Conservation (phyloP, 1,140 invertebrate species). For the Drosophila ananassae region DNA sequence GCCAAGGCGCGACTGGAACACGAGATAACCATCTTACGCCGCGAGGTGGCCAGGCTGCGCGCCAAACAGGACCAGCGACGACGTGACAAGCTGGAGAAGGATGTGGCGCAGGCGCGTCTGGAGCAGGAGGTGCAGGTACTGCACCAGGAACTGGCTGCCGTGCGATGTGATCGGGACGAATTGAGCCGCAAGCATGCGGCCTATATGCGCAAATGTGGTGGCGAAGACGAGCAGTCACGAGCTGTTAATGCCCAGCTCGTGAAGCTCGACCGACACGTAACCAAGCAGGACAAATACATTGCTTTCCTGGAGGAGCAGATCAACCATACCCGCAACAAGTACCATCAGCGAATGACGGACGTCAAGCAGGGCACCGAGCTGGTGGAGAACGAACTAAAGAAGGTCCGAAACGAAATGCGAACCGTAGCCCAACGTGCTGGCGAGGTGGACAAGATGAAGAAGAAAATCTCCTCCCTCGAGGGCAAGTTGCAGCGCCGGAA, state of each 20-base stretch:
- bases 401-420: conserved; percentile 37
- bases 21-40: conserved; percentile 13
- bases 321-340: conserved; percentile 41
- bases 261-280: conserved; percentile 18
- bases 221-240: not conserved
- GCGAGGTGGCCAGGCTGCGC: conserved; percentile 7
- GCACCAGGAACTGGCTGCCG: conserved; percentile 23
- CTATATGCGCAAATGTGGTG: conserved; percentile 9
- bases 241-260: not conserved
- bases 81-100: not conserved
- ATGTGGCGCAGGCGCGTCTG: conserved; percentile 19
- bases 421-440: conserved; percentile 34
- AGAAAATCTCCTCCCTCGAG: conserved; percentile 8
- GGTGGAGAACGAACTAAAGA: conserved; percentile 41
- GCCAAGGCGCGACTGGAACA: conserved; percentile 22
- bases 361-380: conserved; percentile 38
- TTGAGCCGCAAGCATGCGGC: not conserved
- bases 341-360: conserved; percentile 43
- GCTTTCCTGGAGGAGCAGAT: conserved; percentile 59
- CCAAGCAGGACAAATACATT: conserved; percentile 55
- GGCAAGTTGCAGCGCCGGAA: conserved; percentile 49
- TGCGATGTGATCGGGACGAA: conserved; percentile 7
- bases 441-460: conserved; percentile 41
- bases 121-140: conserved; percentile 33
- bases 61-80: not conserved